A percentile compares a stretch with the other conserved stretches of the same genome.
Conservation (phyloP, 2,888 invertebrate genomes). For the Nomada lathburiana region DNA sequence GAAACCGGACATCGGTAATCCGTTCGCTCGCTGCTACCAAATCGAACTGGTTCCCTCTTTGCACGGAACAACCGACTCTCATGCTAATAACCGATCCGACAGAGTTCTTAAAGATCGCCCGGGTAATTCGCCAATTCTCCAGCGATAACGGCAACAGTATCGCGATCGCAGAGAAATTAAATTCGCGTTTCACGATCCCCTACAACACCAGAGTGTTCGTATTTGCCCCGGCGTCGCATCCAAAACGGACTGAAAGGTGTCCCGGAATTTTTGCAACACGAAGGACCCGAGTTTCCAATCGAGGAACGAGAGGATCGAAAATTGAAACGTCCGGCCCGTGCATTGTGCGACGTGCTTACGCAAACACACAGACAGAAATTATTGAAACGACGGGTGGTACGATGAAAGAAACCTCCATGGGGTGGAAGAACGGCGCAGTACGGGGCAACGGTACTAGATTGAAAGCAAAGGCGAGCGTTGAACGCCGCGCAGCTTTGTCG, state of each 20-base stretch:
- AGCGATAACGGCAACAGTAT: constrained; percentile 53
- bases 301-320: constrained; percentile 43
- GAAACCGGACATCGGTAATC: constrained; percentile 68
- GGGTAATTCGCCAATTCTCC: constrained; percentile 50
- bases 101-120: constrained; percentile 30
- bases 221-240: neutral
- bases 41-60: constrained; percentile 63
- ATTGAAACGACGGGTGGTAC: constrained; percentile 59
- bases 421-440: constrained; percentile 8
- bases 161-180: constrained; percentile 59
- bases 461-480: constrained; percentile 36
- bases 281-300: neutral
- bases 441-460: constrained; percentile 16
- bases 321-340: constrained; percentile 61
- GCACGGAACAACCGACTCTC: neutral
- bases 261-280: neutral
- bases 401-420: constrained; percentile 20
- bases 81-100: neutral
- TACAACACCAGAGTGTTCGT: constrained; percentile 11
- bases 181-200: constrained; percentile 52
- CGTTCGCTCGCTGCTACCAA: constrained; percentile 58
- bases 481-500: constrained; percentile 61
- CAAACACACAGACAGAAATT: constrained; percentile 69
- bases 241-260: too few relatives aligned
- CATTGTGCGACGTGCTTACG: constrained; percentile 63